Evolutionary conservation across 2,888 invertebrate genomes (phyloP).

Genomic region (Actias luna): DNA sequence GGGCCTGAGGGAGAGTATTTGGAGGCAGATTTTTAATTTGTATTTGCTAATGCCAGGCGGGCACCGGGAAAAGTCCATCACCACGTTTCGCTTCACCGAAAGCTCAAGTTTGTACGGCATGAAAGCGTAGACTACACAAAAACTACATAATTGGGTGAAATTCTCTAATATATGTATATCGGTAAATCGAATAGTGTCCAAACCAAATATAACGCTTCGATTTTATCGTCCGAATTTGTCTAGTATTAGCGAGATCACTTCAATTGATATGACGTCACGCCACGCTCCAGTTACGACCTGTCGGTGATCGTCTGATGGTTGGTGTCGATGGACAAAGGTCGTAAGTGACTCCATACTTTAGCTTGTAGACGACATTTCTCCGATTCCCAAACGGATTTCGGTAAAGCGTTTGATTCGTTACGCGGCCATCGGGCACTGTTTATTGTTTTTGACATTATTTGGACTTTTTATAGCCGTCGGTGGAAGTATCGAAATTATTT

Average conservation of each 20-base stretch:
- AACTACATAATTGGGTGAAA: too few species aligned
- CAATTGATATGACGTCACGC: slow-evolving; percentile 53
- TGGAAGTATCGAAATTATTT: not conserved
- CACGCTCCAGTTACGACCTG: slow-evolving; percentile 69
- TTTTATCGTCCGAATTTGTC: slow-evolving; percentile 10
- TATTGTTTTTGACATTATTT: slow-evolving; percentile 11
- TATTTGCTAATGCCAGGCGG: too few species aligned
- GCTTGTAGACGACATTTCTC: not conserved
- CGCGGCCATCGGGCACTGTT: not conserved
- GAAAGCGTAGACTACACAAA: too few species aligned
- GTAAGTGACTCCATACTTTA: not conserved
- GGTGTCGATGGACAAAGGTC: not conserved
- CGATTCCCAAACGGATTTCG: not conserved
- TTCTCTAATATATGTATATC: too few species aligned
- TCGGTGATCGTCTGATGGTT: slow-evolving; percentile 40
- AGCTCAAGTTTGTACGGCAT: too few species aligned
- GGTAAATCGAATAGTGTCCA: slow-evolving; percentile 5
- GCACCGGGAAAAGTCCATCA: too few species aligned
- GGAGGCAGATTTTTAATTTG: too few species aligned
- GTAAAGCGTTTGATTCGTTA: slow-evolving; percentile 1
- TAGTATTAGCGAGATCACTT: slow-evolving; percentile 13
- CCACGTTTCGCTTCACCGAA: too few species aligned
- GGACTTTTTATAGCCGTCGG: not conserved
- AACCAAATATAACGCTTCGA: slow-evolving; percentile 1
- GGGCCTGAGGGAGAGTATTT: too few species aligned